Base-by-base conservation (phyloP, 2,113 vertebrate genomes). In the Calyptommatus sinebrachiatus region DNA sequence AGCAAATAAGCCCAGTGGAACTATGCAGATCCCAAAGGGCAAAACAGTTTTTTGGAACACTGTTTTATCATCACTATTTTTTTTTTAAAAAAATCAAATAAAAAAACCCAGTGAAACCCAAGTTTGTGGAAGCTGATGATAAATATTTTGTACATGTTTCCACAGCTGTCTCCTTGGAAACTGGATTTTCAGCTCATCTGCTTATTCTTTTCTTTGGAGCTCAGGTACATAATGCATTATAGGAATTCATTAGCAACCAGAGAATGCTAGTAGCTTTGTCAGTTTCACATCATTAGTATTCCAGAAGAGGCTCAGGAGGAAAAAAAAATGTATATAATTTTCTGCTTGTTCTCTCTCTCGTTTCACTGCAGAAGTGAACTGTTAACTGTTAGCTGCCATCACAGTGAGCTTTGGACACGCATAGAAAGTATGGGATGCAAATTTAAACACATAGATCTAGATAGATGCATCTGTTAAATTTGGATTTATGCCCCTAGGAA, bases 91-190 rank as follows among this genome's bases (percentile, higher is more conserved):
- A 82, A 16, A 0, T 29, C 77, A 81, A 70, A 69, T 71, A 53
- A 1, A 20, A 28, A 63, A 71, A 41, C 45, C n/a, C 6, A 53
- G 22, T 10, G 57, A 65, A 5, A 50, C 2, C 63, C 53, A 18
- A 71, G 14, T 75, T 83, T 71, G 57, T 81, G 16, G 29, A 83
- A 74, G 66, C 29, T 18, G 53, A 12, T 60, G 0, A 0, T 67
- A 88, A 84, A 80, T 82, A 85, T 84, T 88, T 89, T 62, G 78
- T 73, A 77, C 71, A 67, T 89, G 65, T 88, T 89, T 87, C 83
- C 0, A 1, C 68, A 31, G 63, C 83, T 70, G 80, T 91, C 65
- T 89, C 90, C 91, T 83, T 89, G 90, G 91, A 88, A 90, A 92
- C 88, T 57, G 71, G 80, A 87, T 28, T 84, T 92, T 81, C 80